A percentile compares a stretch with the other conserved stretches of the same genome.
These are phyloP conservation scores for Enteromius unitaeniatus DNA, from an alignment of 2,797 vertebrate genomes.

Conservation along the genomic window DNA sequence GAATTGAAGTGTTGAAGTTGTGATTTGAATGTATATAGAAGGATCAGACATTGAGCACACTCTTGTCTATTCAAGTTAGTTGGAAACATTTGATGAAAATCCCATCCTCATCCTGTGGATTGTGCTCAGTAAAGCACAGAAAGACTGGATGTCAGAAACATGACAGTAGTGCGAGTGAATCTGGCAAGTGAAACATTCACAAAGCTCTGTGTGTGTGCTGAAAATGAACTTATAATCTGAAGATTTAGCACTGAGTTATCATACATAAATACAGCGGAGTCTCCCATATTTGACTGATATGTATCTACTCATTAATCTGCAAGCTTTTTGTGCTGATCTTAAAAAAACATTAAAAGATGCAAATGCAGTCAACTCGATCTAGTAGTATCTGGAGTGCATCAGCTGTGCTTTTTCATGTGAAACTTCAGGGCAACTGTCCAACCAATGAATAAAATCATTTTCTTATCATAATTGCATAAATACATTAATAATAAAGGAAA, in stretches of 20 bases:
- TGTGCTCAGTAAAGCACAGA: constrained; percentile 10
- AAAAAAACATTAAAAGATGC: not conserved
- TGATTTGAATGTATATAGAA: constrained; percentile 45
- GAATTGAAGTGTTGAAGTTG: constrained; percentile 11
- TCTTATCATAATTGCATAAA: constrained; percentile 54
- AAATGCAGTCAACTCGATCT: constrained; percentile 46
- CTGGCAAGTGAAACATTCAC: constrained; percentile 9
- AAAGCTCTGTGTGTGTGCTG: not conserved
- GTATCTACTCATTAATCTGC: not conserved
- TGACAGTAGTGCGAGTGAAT: constrained; percentile 17
- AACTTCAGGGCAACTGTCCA: constrained; percentile 23
- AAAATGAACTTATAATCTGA: not conserved
- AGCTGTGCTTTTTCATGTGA: constrained; percentile 17
- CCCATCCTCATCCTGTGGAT: constrained; percentile 7
- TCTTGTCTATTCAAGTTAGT: constrained; percentile 40
- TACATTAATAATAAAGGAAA: constrained; percentile 14
- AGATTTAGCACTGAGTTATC: not conserved
- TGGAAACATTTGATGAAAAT: constrained; percentile 15
- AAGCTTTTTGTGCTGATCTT: not conserved
- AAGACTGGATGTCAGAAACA: constrained; percentile 26
- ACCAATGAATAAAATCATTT: constrained; percentile 62
- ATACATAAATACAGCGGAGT: not conserved
- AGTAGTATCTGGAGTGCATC: constrained; percentile 49
- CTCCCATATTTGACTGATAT: not conserved
- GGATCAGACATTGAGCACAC: constrained; percentile 33